These are phyloP conservation scores for Hecatera dysodea DNA, from an alignment of 2,888 invertebrate species.

Conservation along the genomic window DNA sequence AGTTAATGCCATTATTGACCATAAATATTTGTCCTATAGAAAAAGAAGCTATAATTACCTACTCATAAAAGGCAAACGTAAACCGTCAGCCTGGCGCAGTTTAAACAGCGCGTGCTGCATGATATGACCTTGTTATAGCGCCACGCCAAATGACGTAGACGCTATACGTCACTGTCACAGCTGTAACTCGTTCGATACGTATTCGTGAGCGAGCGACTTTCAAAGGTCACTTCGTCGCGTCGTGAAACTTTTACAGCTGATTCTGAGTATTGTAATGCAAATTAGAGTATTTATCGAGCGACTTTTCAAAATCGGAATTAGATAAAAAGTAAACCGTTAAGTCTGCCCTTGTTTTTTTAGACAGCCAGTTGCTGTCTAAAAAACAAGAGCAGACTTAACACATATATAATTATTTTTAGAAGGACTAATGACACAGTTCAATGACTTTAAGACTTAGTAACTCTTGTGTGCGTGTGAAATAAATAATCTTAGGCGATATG, in stretches of 20 bases:
- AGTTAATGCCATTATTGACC: background rate
- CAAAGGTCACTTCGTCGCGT: slow-evolving; percentile 53
- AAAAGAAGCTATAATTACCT: slow-evolving; percentile 11
- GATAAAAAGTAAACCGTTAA: slow-evolving; percentile 19
- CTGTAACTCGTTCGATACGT: slow-evolving; percentile 42
- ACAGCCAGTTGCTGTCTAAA: slow-evolving; percentile 7
- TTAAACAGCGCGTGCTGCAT: slow-evolving; percentile 40
- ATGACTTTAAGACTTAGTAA: background rate
- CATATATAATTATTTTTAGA: background rate
- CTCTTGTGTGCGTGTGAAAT: slow-evolving; percentile 4
- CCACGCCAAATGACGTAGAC: slow-evolving; percentile 53
- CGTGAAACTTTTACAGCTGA: slow-evolving; percentile 39
- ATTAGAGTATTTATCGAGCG: slow-evolving; percentile 6
- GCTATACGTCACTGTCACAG: slow-evolving; percentile 54
- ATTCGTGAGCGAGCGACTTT: slow-evolving; percentile 35
- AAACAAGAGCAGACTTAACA: too few relatives aligned
- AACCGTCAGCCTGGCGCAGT: slow-evolving; percentile 16
- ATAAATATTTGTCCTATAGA: slow-evolving; percentile 1
- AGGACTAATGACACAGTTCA: slow-evolving; percentile 14
- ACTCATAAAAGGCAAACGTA: slow-evolving; percentile 24
- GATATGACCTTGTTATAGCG: slow-evolving; percentile 61
- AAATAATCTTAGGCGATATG: background rate
- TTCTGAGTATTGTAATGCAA: slow-evolving; percentile 18
- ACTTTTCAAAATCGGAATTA: slow-evolving; percentile 5
- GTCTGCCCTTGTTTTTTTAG: slow-evolving; percentile 10